Base-by-base conservation (phyloP, 2,888 invertebrate genomes). In the Andrena chrysosceles region DNA sequence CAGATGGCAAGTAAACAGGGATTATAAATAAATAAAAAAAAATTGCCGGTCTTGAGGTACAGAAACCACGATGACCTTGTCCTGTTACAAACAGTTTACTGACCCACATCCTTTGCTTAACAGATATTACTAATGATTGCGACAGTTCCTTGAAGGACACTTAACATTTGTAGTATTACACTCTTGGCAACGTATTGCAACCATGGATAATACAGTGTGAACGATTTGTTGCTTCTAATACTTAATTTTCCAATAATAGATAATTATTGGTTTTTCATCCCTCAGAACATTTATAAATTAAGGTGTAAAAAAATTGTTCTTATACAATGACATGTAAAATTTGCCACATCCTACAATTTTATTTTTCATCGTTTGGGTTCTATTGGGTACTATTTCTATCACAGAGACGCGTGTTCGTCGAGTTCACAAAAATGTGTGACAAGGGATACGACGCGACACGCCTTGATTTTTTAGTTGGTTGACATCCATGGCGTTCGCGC, bases 61-160 rank as follows among this genome's bases (percentile, higher is more conserved):
- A 42, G 42, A 68, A 69, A 67, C 72, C 35, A 56, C 26, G 52
- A 59, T 56, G 73, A 42, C 70, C 70, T 77, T 49, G 62, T 31
- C 23, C 35, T 3, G 33, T 60, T 60, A 59, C 20, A 35, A 49
- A 56, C 52, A 66, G 20, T 77, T 48, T 56, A 64, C 54, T 62
- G 70, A 52, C 52, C 63, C 16, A 77, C 35, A 66, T 83, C 31
- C 31, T 42, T 69, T 42, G 8, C 8, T 35, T 23, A 31, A 70
- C 16, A 48, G 52, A 72, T 49, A 59, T 63, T n/a, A 20, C 33
- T 63, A 56, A 42, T 49, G 48, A 69, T 69, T 49, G 33, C 6
- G 10, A 42, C 5, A 8, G 10, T 23, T 49, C 13, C 29, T 16
- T 6, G 63, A 63, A 52, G 35, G 59, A 35, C 64, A 73, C 16